These are phyloP conservation scores for Aphelenchoides bicaudatus DNA, from an alignment of 2,888 invertebrate genomes.

Conservation along the genomic window DNA sequence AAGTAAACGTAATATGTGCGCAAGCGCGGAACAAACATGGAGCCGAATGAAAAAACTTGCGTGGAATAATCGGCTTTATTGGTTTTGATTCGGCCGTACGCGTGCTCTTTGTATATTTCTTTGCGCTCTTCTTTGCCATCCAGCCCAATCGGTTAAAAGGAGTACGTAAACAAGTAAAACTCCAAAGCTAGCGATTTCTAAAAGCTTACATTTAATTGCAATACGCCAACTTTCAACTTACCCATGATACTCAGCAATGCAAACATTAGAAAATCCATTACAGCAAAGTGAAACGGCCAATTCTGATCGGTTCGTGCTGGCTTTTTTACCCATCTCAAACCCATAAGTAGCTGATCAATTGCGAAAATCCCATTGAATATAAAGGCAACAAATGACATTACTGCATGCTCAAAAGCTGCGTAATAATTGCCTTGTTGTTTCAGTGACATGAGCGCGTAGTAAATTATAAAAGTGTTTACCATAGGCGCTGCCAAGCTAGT, in stretches of 20 bases:
- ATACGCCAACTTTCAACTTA: not conserved
- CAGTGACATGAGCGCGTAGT: slow-evolving; percentile 16
- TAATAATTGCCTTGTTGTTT: slow-evolving; percentile 23
- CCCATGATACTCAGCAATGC: slow-evolving; percentile 19
- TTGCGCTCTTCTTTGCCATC: slow-evolving; percentile 4
- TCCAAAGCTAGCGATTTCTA: not conserved
- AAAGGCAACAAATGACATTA: slow-evolving; percentile 14
- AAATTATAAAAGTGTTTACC: slow-evolving; percentile 24
- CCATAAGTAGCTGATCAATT: slow-evolving; percentile 23
- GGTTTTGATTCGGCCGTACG: not conserved
- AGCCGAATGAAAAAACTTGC: no score
- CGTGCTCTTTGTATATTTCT: slow-evolving; percentile 1
- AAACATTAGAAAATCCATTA: slow-evolving; percentile 15
- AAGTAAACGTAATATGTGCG: no score
- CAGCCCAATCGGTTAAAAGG: not conserved
- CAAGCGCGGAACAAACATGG: no score
- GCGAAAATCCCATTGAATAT: slow-evolving; percentile 22
- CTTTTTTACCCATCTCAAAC: slow-evolving; percentile 8
- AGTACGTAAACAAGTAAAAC: not conserved
- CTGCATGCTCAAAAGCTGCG: slow-evolving; percentile 22
- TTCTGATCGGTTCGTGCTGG: slow-evolving; percentile 14
- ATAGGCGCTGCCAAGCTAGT: slow-evolving; percentile 23
- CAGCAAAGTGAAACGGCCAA: slow-evolving; percentile 21
- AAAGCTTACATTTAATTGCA: not conserved
- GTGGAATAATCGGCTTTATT: no score